These are phyloP conservation scores for Aldrovandia affinis DNA, from an alignment of 2,797 vertebrate genomes.

Conservation along the genomic window DNA sequence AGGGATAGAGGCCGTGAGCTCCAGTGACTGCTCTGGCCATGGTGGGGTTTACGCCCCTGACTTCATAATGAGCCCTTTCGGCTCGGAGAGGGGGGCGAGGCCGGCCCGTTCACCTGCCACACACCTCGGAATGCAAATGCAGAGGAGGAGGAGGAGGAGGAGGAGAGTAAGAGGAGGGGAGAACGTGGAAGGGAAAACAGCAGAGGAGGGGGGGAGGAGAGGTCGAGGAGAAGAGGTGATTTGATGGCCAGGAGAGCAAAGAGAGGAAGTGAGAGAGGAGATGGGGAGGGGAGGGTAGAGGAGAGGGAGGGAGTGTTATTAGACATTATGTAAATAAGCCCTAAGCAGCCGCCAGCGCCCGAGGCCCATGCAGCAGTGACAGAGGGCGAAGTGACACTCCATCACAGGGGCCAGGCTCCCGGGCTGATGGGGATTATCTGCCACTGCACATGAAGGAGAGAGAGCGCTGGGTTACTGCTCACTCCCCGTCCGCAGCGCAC, in stretches of 20 bases:
- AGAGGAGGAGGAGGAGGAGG: slow-evolving; percentile 5
- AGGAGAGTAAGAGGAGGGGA: neutral
- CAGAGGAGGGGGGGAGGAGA: neutral
- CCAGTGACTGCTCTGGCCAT: too few species aligned
- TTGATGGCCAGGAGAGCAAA: neutral
- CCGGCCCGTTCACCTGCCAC: neutral
- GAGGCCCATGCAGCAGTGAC: neutral
- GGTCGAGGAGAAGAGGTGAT: neutral
- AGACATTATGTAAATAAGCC: neutral
- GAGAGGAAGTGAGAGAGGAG: neutral
- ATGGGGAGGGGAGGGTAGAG: neutral
- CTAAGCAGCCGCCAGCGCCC: neutral
- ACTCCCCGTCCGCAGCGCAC: neutral
- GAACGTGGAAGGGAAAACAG: neutral
- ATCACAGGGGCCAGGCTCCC: neutral
- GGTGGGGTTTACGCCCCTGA: too few species aligned
- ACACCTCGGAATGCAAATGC: neutral
- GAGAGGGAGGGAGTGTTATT: neutral
- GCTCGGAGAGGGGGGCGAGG: too few species aligned
- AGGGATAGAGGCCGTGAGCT: too few species aligned
- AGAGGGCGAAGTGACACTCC: neutral
- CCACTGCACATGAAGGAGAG: neutral
- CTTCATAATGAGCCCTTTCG: neutral
- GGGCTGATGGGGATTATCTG: slow-evolving; percentile 10
- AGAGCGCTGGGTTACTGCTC: neutral